Evolutionary conservation across 2,888 invertebrate species (phyloP), one percentile per base, ranked within the genome.

Genomic region (Seira musarum): DNA sequence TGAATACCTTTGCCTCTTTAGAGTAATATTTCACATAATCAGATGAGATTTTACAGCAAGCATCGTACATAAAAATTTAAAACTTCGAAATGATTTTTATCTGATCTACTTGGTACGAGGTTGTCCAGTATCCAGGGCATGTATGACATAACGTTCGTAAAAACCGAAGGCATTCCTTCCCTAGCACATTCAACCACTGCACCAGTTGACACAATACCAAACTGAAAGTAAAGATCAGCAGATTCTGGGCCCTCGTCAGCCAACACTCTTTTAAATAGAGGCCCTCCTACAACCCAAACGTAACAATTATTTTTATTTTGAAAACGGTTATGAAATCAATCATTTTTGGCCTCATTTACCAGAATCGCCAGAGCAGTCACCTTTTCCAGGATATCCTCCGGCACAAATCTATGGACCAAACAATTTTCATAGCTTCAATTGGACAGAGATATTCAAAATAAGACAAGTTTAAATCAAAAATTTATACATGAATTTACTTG

Each of bases 201-300:
- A 17, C 83, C 83, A 15, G 83, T 80, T 13, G 81, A 81, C 0
- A 83, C 83, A 5, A 83, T 40, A 15, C 83, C 83, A 71, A 83
- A 74, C n/a, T 73, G 65, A 68, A 71, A 68, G 24, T 73, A 82
- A 0, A 79, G 67, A 10, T 81, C 78, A 0, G 17, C n/a, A 15
- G 22, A 10, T 60, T 24, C 1, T 19, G 67, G 3, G 1, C 53
- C 3, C 30, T 25, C 46, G 3, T 49, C 30, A 3, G 67, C 25
- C 5, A 53, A 17, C 8, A 82, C 15, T 5, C 60, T 80, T 57
- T 80, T 81, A 30, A 83, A 70, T 2, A 81, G 70, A 17, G 83
- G 81, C 15, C 83, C 81, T 21, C 81, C 81, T 74, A 60, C 6
- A 25, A 66, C 2, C n/a, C n/a, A n/a, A n/a, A n/a, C n/a, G 25